A percentile compares a stretch with the other conserved stretches of the same genome.
These are phyloP conservation scores for Xestia c-nigrum DNA, from an alignment of 2,888 invertebrate species.

Conservation along the genomic window DNA sequence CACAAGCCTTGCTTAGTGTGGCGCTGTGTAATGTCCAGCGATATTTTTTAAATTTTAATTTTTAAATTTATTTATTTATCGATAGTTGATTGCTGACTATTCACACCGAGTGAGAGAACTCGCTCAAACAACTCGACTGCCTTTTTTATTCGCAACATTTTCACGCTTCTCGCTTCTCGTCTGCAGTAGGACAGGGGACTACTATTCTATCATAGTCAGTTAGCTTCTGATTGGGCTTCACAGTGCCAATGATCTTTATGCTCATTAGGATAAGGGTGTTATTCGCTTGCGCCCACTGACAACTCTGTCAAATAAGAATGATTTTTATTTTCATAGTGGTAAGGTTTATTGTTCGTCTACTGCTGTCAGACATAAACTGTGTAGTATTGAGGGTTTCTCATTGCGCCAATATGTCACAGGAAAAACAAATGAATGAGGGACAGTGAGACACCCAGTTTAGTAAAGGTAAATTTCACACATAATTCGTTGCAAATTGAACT, in stretches of 20 bases:
- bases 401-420: slow-evolving; percentile 19
- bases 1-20: too few species aligned
- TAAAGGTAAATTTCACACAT: background rate
- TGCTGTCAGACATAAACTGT: background rate
- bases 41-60: too few species aligned
- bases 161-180: background rate
- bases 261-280: background rate
- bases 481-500: background rate
- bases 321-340: background rate
- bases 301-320: background rate
- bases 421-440: slow-evolving; percentile 30
- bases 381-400: slow-evolving; percentile 17
- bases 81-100: background rate
- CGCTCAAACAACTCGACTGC: background rate
- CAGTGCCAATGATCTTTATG: background rate
- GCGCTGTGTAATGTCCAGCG: too few species aligned
- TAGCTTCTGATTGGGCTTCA: background rate
- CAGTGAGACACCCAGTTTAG: slow-evolving; percentile 1
- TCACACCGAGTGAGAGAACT: background rate
- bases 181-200: fast-evolving
- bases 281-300: background rate
- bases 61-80: too few species aligned
- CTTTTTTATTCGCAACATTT: background rate
- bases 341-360: background rate
- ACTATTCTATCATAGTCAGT: background rate